Evolutionary conservation across 2,113 vertebrate species (phyloP).

Genomic region (Melospiza georgiana): DNA sequence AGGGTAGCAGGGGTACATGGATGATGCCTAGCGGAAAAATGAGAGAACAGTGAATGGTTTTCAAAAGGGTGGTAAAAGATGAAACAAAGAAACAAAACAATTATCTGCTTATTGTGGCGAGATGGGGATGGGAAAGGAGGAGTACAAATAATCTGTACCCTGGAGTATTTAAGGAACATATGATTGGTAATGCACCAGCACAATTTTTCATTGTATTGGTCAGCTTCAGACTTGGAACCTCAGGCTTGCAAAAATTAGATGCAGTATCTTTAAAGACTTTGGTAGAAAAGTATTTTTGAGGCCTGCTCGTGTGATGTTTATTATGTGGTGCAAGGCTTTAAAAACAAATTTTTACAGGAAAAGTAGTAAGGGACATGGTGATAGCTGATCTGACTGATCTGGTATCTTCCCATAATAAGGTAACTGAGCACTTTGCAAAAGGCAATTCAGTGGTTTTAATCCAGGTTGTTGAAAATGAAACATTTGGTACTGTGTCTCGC

Average conservation of each 20-base stretch:
- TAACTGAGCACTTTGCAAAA: not conserved
- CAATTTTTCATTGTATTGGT: not conserved
- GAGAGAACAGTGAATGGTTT: not conserved
- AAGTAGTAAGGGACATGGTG: not conserved
- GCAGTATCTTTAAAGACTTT: not conserved
- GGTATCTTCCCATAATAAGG: not conserved
- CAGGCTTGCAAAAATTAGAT: not conserved
- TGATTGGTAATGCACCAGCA: not conserved
- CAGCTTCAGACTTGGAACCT: not conserved
- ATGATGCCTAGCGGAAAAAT: not conserved
- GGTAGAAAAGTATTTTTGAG: not conserved
- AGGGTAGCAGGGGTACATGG: not conserved
- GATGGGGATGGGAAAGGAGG: not conserved
- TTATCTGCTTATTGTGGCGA: not conserved
- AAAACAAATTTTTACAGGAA: not conserved
- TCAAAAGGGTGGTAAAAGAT: not conserved
- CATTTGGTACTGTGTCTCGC: not conserved
- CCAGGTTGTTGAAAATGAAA: not conserved
- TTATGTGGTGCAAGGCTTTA: not conserved
- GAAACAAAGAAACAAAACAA: not conserved
- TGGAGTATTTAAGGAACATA: not conserved
- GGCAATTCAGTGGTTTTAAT: not conserved
- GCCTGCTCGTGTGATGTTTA: not conserved
- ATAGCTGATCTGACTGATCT: not conserved
- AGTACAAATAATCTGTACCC: not conserved